A percentile compares a stretch with the other conserved stretches of the same genome.
Conservation (phyloP, 2,888 invertebrate genomes). For the Hanleya hanleyi region DNA sequence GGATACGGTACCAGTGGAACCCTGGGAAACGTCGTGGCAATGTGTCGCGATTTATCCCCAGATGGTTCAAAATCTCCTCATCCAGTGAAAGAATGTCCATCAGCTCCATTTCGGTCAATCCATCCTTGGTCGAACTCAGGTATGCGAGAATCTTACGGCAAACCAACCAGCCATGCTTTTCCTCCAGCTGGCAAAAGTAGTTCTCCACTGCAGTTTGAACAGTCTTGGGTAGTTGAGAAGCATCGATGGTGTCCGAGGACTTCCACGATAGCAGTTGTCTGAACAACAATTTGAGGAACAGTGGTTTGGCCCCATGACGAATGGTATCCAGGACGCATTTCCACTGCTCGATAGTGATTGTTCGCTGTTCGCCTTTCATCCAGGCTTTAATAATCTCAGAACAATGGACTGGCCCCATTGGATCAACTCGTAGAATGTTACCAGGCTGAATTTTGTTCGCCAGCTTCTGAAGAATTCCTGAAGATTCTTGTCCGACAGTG, state of each 20-base stretch:
- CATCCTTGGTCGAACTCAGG: slow-evolving; percentile 53
- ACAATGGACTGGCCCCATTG: slow-evolving; percentile 48
- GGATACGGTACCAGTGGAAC: slow-evolving; percentile 48
- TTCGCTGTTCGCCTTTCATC: slow-evolving; percentile 35
- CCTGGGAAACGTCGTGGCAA: slow-evolving; percentile 62
- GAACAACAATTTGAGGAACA: slow-evolving; percentile 56
- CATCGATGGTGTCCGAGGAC: slow-evolving; percentile 48
- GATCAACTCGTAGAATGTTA: slow-evolving; percentile 42
- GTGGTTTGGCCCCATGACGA: slow-evolving; percentile 45
- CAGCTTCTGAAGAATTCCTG: slow-evolving; percentile 51
- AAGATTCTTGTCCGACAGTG: slow-evolving; percentile 48
- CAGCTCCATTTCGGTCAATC: slow-evolving; percentile 61
- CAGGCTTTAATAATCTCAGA: slow-evolving; percentile 53
- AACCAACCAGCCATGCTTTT: slow-evolving; percentile 48
- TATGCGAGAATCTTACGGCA: slow-evolving; percentile 55
- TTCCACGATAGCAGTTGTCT: slow-evolving; percentile 54
- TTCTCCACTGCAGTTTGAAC: slow-evolving; percentile 51
- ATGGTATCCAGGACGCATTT: slow-evolving; percentile 50
- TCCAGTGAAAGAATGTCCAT: slow-evolving; percentile 63
- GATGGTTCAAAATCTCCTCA: slow-evolving; percentile 53
- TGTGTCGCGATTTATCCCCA: slow-evolving; percentile 53
- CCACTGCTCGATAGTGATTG: slow-evolving; percentile 42
- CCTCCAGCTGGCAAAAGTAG: slow-evolving; percentile 53
- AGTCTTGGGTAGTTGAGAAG: slow-evolving; percentile 37
- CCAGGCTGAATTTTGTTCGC: slow-evolving; percentile 42